Evolutionary conservation across 2,113 vertebrate genomes (phyloP).

Genomic region (Enhydra lutris): DNA sequence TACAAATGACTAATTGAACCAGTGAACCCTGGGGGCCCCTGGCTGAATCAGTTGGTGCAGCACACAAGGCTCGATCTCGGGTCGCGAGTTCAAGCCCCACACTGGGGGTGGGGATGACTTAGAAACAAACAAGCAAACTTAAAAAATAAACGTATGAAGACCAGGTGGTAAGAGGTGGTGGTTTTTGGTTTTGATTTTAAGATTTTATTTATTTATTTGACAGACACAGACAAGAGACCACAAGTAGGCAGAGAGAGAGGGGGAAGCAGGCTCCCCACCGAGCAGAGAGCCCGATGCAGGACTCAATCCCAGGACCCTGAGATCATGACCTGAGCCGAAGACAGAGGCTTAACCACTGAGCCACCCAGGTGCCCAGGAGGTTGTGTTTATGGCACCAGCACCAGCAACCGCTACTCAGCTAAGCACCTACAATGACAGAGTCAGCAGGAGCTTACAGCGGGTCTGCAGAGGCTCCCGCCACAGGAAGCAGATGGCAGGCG

Average conservation of each 20-base stretch:
- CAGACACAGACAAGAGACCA: too few relatives aligned
- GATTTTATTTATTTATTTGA: too few relatives aligned
- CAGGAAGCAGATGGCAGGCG: neutral
- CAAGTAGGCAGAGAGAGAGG: too few relatives aligned
- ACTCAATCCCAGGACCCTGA: too few relatives aligned
- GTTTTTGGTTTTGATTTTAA: too few relatives aligned
- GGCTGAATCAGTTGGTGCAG: neutral
- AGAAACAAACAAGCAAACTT: neutral
- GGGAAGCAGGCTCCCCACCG: too few relatives aligned
- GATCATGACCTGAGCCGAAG: too few relatives aligned
- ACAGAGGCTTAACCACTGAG: too few relatives aligned
- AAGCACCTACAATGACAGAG: neutral
- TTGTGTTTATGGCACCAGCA: accelerated
- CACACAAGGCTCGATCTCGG: neutral
- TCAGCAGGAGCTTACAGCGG: neutral
- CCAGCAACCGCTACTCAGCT: too few relatives aligned
- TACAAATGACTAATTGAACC: neutral
- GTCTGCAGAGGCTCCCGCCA: neutral
- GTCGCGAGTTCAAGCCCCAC: neutral
- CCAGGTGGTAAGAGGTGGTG: neutral
- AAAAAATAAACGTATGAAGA: neutral
- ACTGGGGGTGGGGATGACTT: neutral
- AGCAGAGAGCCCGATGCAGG: too few relatives aligned
- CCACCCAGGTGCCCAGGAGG: neutral
- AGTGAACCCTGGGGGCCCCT: neutral